Base-by-base conservation (phyloP, 2,888 invertebrate genomes). In the Laspeyria flexula region DNA sequence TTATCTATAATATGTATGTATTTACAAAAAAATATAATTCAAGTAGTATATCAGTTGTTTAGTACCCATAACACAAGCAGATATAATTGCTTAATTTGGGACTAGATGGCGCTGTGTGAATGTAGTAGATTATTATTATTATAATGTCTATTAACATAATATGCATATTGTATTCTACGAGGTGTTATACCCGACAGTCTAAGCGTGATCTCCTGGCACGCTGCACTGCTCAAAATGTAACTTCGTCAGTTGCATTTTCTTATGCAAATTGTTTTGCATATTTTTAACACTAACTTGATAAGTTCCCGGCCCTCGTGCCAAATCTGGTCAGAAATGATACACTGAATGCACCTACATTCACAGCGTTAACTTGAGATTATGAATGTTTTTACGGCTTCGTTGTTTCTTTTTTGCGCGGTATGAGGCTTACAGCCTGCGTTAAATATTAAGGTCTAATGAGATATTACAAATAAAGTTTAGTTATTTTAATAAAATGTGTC, bases 191-290 rank as follows among this genome's bases (percentile, higher is more conserved):
- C 18, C 16, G 21, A 33, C 38, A 38, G 38, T 30, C 27, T 27
- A 7, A 37, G 25, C 12, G 18, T 16, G 34, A 46, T 44, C 44
- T 63, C 31, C 63, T 59, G 54, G 37, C 54, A 56, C 33, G 40
- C 21, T 41, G 6, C 25, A 39, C 31, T 25, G 44, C 21, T 37
- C 25, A 33, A 30, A 38, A 38, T 27, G 34, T 58, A 35, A 71
- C 65, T 69, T 65, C 55, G 61, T 64, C 65, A 61, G 58, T 67
- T 65, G 59, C 56, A 53, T 68, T 71, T 70, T 71, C 64, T 67
- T 74, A 72, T 76, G 75, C 65, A 71, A 74, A 74, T 73, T 65
- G 43, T 64, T 65, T 70, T 68, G 62, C 57, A 65, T 65, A 68
- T 71, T 74, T 65, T 65, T 25, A 7, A 57, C 39, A 16, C 10